Conservation (phyloP, 2,888 invertebrate species). For the Salticus scenicus region DNA sequence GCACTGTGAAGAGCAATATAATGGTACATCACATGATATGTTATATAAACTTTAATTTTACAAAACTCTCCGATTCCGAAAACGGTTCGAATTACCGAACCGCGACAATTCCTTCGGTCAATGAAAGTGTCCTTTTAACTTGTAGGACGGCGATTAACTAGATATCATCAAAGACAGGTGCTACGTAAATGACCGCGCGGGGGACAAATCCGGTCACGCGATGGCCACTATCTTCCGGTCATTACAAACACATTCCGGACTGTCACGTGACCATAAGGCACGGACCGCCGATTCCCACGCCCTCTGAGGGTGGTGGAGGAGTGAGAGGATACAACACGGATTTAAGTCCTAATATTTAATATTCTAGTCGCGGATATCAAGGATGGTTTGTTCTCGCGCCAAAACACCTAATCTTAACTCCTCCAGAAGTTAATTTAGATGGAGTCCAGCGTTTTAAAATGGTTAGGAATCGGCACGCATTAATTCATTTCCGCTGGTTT, state of each 20-base stretch:
- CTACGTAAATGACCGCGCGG: constrained; percentile 46
- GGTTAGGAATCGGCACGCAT: neutral
- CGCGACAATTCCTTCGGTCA: neutral
- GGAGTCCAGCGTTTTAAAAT: neutral
- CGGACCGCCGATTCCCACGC: constrained; percentile 42
- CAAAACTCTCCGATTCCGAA: too few species aligned
- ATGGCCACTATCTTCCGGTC: constrained; percentile 51
- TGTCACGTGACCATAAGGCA: constrained; percentile 61
- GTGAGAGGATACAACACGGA: neutral
- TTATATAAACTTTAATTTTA: too few species aligned
- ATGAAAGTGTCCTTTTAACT: neutral
- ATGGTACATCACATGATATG: too few species aligned
- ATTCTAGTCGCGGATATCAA: neutral
- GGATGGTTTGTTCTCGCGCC: constrained; percentile 7
- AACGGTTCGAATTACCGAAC: neutral
- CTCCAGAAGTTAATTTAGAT: neutral
- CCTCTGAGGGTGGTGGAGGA: constrained; percentile 9
- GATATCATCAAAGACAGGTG: constrained; percentile 59
- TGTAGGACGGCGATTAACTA: constrained; percentile 17
- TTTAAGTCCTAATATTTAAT: neutral
- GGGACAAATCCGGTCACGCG: constrained; percentile 57
- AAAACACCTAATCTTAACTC: neutral
- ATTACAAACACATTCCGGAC: constrained; percentile 44
- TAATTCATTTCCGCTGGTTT: neutral
- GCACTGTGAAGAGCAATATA: too few species aligned